Base-by-base conservation (phyloP, 2,888 invertebrate genomes). In the Meandrusa payeni region DNA sequence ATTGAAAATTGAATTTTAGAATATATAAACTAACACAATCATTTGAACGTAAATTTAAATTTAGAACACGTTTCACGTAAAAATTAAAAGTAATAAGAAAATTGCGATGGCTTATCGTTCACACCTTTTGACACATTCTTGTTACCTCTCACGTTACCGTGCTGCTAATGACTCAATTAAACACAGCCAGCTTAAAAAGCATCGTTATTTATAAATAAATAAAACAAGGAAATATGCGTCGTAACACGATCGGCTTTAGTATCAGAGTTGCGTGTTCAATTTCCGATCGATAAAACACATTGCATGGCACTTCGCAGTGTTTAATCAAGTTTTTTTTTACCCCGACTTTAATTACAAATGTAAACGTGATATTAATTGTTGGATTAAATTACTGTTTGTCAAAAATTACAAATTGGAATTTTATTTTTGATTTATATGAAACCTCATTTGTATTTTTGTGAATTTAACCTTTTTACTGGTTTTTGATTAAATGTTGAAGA, bases 121-220 rank as follows among this genome's bases (percentile, higher is more conserved):
- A 67, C 68, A 69, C 71, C 70, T 76, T 76, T 69, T 71, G 69
- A 74, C 64, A 70, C 64, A 75, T 74, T 71, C 69, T 66, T 45
- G 44, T 45, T 76, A 71, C 74, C 69, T 75, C 70, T 70, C 61
- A 56, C 63, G 69, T 71, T 71, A 62, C 72, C 63, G 58, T 63
- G 59, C 56, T 65, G 64, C 72, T 79, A 78, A 79, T 77, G 72
- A 78, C 72, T 79, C 72, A 78, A 79, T 80, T 81, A 74, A 64
- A 66, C 61, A 39, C 44, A 39, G 44, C 22, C 32, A 38, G 33
- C 17, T 45, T 45, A 39, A 39, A 57, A 44, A 51, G 43, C 42
- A 36, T 46, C 38, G 43, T 41, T 45, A 41, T 49, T 37, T 42
- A 50, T 54, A 59, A 44, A 50, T 36, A 33, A 11, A 17, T 7